Evolutionary conservation across 2,888 invertebrate genomes (phyloP), one percentile per base, ranked within the genome.

Genomic region (Orthosia cruda): DNA sequence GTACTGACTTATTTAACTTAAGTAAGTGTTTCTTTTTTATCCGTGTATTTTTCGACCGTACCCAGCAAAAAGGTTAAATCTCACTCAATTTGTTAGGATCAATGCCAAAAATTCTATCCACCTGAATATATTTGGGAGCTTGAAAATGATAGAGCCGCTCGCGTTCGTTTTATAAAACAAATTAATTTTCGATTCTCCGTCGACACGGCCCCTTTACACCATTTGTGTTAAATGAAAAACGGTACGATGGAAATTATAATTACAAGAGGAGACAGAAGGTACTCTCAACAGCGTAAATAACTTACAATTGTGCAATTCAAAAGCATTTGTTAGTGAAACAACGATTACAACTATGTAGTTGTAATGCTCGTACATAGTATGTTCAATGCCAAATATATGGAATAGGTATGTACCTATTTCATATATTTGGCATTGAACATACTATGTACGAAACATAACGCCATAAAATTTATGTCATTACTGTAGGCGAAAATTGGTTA

Each of bases 1-100:
- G 45, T 52, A 47, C 13, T 0, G 12, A 4, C 54, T 55, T 20
- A 20, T 32, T 45, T 47, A 52, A 50, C 4, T 59, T 40, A 78
- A 54, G 15, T 13, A 26, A 59, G 11, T 1, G 15, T 50, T 59
- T 45, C 40, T 40, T 67, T 69, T 58, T 45, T n/a, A n/a, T 32
- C 16, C 50, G 16, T 45, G 4, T 73, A 64, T 61, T 62, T 74
- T 57, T 68, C 32, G 0, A 32, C 23, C 49, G 45, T 47, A 67
- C 52, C 20, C 18, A 59, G 58, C 18, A 12, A 74, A 52, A 74
- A 45, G 74, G 32, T 65, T 47, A 65, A 83, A 63, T 64, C 70
- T 45, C 74, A 16, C 57, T 67, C 61, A 58, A 74, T 84, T 74
- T 74, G 61, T 81, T 62, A 80, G 81, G 62, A 84, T 81, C 55